phyloP scores from a whole-genome alignment of 2,113 vertebrate genomes.

The Accipiter virgatus region DNA sequence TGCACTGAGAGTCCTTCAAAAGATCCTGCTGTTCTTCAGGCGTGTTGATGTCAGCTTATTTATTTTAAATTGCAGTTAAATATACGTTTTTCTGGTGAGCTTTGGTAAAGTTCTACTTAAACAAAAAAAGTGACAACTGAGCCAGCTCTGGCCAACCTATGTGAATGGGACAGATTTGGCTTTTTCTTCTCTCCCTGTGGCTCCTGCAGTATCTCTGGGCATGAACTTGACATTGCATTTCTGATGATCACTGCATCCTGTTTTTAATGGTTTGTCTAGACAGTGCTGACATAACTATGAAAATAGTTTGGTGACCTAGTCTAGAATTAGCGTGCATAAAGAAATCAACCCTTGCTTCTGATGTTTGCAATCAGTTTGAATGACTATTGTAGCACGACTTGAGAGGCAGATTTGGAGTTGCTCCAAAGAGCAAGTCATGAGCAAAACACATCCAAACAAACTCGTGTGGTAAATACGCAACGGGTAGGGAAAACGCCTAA shows the following conservation, averaged over 20 bases:
- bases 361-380: constrained; percentile 60
- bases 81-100: not conserved
- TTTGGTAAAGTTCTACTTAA: not conserved
- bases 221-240: not conserved
- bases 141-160: not conserved
- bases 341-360: constrained; percentile 55
- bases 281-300: constrained; percentile 61
- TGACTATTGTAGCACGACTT: constrained; percentile 33
- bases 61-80: not conserved
- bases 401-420: constrained; percentile 55
- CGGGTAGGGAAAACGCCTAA: not conserved
- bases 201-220: constrained; percentile 2
- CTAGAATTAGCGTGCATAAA: constrained; percentile 55
- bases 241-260: constrained; percentile 33
- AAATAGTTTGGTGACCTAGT: constrained; percentile 62
- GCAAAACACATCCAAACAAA: constrained; percentile 41
- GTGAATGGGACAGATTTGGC: not conserved
- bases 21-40: not conserved
- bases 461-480: not conserved
- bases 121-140: not conserved
- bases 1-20: not conserved
- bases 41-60: not conserved
- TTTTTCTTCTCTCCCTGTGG: not conserved
- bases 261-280: constrained; percentile 67
- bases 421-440: constrained; percentile 50